Conservation (phyloP, 2,888 invertebrate species). For the Caenorhabditis panamensis region DNA sequence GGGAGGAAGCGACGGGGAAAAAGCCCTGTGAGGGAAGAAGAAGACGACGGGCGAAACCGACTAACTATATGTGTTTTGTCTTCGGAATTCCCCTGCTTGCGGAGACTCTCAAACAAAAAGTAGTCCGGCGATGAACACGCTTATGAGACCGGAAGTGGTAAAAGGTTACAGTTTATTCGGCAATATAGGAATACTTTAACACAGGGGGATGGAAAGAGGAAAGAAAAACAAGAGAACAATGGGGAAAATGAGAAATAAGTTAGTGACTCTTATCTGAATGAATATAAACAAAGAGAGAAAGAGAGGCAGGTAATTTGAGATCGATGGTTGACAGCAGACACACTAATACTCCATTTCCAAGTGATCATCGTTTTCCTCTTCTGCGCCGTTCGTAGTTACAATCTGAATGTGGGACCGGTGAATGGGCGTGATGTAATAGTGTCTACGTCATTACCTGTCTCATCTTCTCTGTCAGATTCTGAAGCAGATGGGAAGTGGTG, state of each 20-base stretch:
- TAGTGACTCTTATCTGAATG: constrained; percentile 16
- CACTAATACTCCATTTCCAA: constrained; percentile 46
- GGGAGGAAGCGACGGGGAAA: constrained; percentile 41
- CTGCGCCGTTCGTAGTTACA: constrained; percentile 38
- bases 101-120: constrained; percentile 6
- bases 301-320: constrained; percentile 46
- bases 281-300: constrained; percentile 34
- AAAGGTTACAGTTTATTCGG: background rate
- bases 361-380: background rate
- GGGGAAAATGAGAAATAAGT: constrained; percentile 16
- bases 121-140: constrained; percentile 44
- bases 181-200: background rate
- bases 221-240: constrained; percentile 13
- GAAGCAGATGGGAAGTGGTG: constrained; percentile 59
- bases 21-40: constrained; percentile 38
- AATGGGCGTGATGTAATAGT: background rate
- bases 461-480: constrained; percentile 59
- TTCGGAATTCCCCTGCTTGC: constrained; percentile 14
- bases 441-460: constrained; percentile 33
- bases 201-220: constrained; percentile 1
- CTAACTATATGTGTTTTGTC: constrained; percentile 54
- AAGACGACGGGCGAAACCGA: constrained; percentile 24
- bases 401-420: constrained; percentile 15
- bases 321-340: constrained; percentile 17
- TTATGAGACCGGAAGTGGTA: background rate